These are phyloP conservation scores for Calameuta filiformis DNA, from an alignment of 2,888 invertebrate genomes.

Conservation along the genomic window DNA sequence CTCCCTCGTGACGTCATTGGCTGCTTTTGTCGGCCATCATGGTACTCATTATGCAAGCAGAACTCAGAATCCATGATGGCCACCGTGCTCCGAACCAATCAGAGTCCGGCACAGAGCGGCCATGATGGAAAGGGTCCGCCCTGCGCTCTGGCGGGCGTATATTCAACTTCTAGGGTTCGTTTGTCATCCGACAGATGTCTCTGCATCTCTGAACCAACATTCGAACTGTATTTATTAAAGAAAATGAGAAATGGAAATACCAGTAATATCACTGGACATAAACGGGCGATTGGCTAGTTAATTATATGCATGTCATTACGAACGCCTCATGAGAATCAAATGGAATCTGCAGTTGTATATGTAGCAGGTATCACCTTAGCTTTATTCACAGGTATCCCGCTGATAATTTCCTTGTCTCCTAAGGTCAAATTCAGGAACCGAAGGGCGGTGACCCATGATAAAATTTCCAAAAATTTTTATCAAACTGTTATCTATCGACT, in stretches of 20 bases:
- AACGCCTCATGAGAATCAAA: neutral
- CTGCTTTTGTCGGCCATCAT: conserved; percentile 57
- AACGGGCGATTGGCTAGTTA: neutral
- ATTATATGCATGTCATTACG: neutral
- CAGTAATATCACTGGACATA: neutral
- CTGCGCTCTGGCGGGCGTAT: conserved; percentile 54
- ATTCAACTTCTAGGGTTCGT: conserved; percentile 42
- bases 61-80: conserved; percentile 68
- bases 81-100: conserved; percentile 66
- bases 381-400: neutral
- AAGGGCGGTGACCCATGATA: neutral
- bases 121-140: conserved; percentile 47
- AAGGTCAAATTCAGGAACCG: neutral
- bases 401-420: neutral
- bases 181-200: conserved; percentile 51
- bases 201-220: conserved; percentile 30
- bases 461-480: neutral
- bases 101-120: conserved; percentile 43
- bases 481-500: neutral
- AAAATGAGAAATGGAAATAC: neutral
- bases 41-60: conserved; percentile 54
- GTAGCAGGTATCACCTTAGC: neutral
- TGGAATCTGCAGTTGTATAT: neutral
- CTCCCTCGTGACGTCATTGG: conserved; percentile 56
- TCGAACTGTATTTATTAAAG: neutral